Base-by-base conservation (phyloP, 2,888 invertebrate species). In the Ichneumoninae sp. region DNA sequence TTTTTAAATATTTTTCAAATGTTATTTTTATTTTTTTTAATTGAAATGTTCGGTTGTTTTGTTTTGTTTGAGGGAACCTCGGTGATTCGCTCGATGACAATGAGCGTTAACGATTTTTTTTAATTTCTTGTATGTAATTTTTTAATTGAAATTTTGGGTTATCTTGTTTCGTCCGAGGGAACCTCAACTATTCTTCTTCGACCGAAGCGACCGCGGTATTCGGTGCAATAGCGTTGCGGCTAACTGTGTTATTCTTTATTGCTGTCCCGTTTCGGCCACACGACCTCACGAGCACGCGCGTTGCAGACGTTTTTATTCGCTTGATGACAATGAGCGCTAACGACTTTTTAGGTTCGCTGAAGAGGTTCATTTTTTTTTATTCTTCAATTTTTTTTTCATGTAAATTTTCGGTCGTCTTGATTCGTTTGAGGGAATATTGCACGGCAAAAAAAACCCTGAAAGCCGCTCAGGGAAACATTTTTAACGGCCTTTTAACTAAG, bases 101-200 rank as follows among this genome's bases (percentile, higher is more conserved):
- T 30, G 30, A 4, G 30, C 30, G 3, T 30, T 30, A 3, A 30
- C 30, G 4, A 30, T 30, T 30, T 30, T 26, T 2, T 26, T 26
- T 1, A 0, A 2, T 26, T 2, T 22, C 26, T 57, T 8, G 7
- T 2, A 19, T 26, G 5, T 52, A 7, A 16, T 50, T 50, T 50
- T 50, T 50, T n/a, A 7, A 52, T 52, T 52, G 19, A n/a, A 36
- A 36, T 36, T 8, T 8, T 36, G 7, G 8, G 36, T 36, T 2
- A 1, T 36, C 36, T 36, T 36, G 33, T 33, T 33, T 33, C 33
- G 33, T 6, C 33, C 6, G 33, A 33, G 60, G 71, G 62, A 68
- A 40, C 44, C 71, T 52, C 83, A 75, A 68, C 74, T 30, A 62
- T 75, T 80, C 71, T 40, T 62, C 19, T 33, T n/a, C 10, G n/a